Percentiles rank a stretch among this genome's conserved stretches.
Conservation (phyloP, 2,888 invertebrate genomes). For the Amphimallon solstitiale region DNA sequence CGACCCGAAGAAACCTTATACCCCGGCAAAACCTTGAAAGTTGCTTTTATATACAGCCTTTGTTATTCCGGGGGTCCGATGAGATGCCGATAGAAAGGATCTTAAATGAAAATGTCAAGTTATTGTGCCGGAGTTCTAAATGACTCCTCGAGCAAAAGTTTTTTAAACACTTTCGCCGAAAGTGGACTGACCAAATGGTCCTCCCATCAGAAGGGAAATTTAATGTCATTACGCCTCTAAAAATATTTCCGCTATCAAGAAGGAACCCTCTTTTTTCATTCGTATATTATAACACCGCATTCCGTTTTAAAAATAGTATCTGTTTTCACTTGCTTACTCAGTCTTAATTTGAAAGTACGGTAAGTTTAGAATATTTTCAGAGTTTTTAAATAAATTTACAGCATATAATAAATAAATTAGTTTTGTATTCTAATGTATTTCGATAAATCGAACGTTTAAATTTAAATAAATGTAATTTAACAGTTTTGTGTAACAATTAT, state of each 20-base stretch:
- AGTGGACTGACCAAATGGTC: slow-evolving; percentile 22
- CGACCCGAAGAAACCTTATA: neutral
- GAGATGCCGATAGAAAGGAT: slow-evolving; percentile 29
- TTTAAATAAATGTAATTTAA: too few relatives aligned
- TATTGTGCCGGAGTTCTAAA: slow-evolving; percentile 35
- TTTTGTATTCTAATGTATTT: too few relatives aligned
- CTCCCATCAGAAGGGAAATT: slow-evolving; percentile 12
- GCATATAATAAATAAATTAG: too few relatives aligned
- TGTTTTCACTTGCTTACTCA: too few relatives aligned
- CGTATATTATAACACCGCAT: too few relatives aligned
- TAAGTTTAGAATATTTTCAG: too few relatives aligned
- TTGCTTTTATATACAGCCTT: slow-evolving; percentile 33
- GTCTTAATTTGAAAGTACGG: too few relatives aligned
- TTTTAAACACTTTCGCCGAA: slow-evolving; percentile 29
- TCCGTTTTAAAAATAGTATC: too few relatives aligned
- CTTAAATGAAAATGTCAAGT: slow-evolving; percentile 35
- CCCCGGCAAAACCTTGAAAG: slow-evolving; percentile 23
- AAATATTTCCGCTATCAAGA: neutral
- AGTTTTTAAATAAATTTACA: too few relatives aligned
- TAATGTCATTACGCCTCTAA: slow-evolving; percentile 14
- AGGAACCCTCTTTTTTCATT: too few relatives aligned
- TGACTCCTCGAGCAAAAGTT: slow-evolving; percentile 28
- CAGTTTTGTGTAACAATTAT: too few relatives aligned
- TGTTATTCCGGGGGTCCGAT: slow-evolving; percentile 28
- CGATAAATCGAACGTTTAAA: too few relatives aligned